Evolutionary conservation across 2,888 invertebrate genomes (phyloP), one percentile per base, ranked within the genome.

Genomic region (Stratiomys singularior): DNA sequence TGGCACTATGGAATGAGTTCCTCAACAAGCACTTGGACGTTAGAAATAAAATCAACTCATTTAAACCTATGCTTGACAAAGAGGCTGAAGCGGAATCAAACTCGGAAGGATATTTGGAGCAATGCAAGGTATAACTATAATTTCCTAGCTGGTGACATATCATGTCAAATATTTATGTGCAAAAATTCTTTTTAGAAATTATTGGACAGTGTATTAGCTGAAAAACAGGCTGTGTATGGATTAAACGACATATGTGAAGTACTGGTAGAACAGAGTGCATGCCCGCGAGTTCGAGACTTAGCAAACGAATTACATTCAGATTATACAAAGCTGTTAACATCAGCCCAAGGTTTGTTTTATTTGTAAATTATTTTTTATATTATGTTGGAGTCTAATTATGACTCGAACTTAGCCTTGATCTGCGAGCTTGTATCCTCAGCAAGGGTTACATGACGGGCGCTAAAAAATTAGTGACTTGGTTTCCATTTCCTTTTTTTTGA

Each of bases 241-340:
- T 87, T 97, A 0, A 95, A 94, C 83, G 96, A 96, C 84, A 91
- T 93, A 82, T 96, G 96, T 84, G 96, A 96, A 86, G 89, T 92
- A 69, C 88, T 97, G 0, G 93, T 96, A 92, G 96, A 96, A 84
- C 90, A 94, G 71, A 94, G 95, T 83, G 95, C 95, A 37, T 93
- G 94, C 83, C 91, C 93, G 21, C 93, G 94, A 90, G 94, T 96
- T 0, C 90, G 96, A 25, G 96, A 96, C 84, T 93, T 94, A 85
- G 95, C 95, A 1, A 93, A 96, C 0, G 93, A 93, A 83, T 87
- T 95, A 0, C 96, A 96, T 87, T 92, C 94, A 1, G 91, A 92
- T 78, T 96, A 96, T 83, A 94, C 95, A 0, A 92, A 92, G 81
- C 86, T 96, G 15, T 85, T 96, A 30, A 94, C 94, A 0, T 91